Conservation (phyloP, 2,888 invertebrate species). For the Caenorhabditis sp. region DNA sequence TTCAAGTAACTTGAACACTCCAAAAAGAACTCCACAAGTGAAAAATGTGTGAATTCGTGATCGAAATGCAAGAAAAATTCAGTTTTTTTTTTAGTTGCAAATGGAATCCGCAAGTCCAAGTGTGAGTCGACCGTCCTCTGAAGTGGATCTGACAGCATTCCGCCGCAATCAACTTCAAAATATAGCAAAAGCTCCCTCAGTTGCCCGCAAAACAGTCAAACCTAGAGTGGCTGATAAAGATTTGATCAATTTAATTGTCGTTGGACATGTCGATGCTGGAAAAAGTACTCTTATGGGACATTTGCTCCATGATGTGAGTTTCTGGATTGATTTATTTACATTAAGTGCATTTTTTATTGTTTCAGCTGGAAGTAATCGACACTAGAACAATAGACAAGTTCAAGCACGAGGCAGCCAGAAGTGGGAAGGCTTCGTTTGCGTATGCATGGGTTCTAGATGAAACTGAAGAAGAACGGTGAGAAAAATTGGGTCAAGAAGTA, state of each 20-base stretch:
- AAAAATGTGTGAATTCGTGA: slow-evolving; percentile 29
- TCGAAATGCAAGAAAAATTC: not conserved
- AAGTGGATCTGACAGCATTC: slow-evolving; percentile 59
- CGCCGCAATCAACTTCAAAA: slow-evolving; percentile 71
- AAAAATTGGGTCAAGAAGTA: not conserved
- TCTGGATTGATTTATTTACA: too few species aligned
- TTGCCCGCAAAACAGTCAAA: slow-evolving; percentile 63
- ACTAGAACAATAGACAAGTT: slow-evolving; percentile 95
- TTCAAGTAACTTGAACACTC: slow-evolving; percentile 33
- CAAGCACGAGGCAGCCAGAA: slow-evolving; percentile 96
- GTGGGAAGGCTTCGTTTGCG: slow-evolving; percentile 92
- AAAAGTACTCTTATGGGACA: slow-evolving; percentile 98
- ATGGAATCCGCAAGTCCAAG: not conserved
- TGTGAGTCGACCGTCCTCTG: slow-evolving; percentile 48
- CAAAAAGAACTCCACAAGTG: slow-evolving; percentile 39
- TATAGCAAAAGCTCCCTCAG: slow-evolving; percentile 66
- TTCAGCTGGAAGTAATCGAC: slow-evolving; percentile 89
- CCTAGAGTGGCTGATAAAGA: slow-evolving; percentile 64
- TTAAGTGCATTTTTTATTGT: too few species aligned
- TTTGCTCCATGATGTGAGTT: slow-evolving; percentile 87
- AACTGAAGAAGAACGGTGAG: slow-evolving; percentile 93
- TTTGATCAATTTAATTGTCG: slow-evolving; percentile 82
- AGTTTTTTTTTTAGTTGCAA: slow-evolving; percentile 47
- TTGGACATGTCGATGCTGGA: slow-evolving; percentile 96
- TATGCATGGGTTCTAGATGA: slow-evolving; percentile 99